These are phyloP conservation scores for Solen grandis DNA, from an alignment of 1,140 invertebrate genomes.

Conservation along the genomic window DNA sequence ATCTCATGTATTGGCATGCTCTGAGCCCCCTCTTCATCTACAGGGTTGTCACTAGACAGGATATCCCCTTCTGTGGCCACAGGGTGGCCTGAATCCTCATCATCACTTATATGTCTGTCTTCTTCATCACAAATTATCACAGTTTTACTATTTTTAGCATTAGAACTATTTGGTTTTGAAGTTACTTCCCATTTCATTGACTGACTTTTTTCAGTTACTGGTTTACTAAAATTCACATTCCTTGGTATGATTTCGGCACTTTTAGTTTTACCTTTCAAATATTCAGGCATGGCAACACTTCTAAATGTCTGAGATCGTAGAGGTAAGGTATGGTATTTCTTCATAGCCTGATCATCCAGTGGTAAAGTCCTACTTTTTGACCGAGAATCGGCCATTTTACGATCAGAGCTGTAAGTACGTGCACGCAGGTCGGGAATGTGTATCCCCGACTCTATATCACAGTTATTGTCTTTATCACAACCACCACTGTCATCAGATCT, in stretches of 20 bases:
- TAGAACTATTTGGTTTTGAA: no score
- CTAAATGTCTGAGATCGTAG: constrained; percentile 38
- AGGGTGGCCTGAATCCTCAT: no score
- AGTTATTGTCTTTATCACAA: constrained; percentile 19
- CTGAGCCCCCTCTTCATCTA: no score
- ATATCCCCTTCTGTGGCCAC: no score
- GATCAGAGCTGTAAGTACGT: constrained; percentile 17
- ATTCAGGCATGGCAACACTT: not conserved
- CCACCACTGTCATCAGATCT: not conserved
- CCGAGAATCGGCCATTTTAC: not conserved
- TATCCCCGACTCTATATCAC: constrained; percentile 32
- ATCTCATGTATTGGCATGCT: no score
- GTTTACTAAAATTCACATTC: not conserved
- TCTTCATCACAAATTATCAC: no score
- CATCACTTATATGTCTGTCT: no score
- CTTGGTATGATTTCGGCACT: constrained; percentile 43
- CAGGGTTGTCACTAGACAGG: no score
- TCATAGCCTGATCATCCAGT: not conserved
- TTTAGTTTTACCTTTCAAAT: constrained; percentile 6
- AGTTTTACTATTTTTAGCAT: no score
- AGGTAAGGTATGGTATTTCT: constrained; percentile 21
- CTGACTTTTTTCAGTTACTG: not conserved
- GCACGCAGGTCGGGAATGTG: constrained; percentile 4
- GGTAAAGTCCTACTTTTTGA: constrained; percentile 37
- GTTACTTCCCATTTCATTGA: not conserved